Base-by-base conservation (phyloP, 2,113 vertebrate species). In the Albula glossodonta region DNA sequence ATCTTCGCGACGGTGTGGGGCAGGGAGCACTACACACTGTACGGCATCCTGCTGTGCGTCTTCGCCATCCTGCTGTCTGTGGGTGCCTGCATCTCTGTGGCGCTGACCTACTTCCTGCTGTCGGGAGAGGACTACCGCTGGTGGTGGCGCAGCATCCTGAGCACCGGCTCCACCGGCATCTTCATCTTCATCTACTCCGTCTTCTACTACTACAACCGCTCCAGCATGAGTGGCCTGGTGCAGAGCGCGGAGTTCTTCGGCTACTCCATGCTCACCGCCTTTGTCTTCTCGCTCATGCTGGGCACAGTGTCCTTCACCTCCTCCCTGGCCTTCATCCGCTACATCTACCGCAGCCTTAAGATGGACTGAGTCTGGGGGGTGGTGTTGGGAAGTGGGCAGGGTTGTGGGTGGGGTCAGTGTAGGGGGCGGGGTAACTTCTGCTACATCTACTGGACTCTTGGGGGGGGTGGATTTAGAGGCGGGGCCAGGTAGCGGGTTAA, bases 1-100 rank as follows among this genome's bases (percentile, higher is more conserved):
- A 98, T 98, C 88, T 98, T 98, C 56, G 97, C 97, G 88, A 98
- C 97, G 0, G 97, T 98, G 48, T 98, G 97, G 97, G 97, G 97
- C 81, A 94, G 97, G n/a, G 97, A 98, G 89, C 97, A 97, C 90
- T 98, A 98, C 94, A 97, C 97, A 0, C 92, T 98, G 8, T 98
- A 98, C 0, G 97, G 97, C 83, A 97, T 98, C 91, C 96, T 98
- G 91, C 96, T 98, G 88, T 97, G 97, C 1, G 97, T 98, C 87
- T 98, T 97, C 8, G 97, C 97, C 92, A 98, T 98, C 91, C 94
- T 98, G 60, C 94, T 98, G 85, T 97, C 97, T 0, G 97, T 98
- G 78, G 97, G 97, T 0, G 97, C 97, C 87, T 98, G 97, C 92
- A 98, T 98, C 93, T 98, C 97, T 0, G 96, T 98, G 6, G 97